These are phyloP conservation scores for Pygoscelis adeliae DNA, from an alignment of 2,113 vertebrate species.

Conservation along the genomic window DNA sequence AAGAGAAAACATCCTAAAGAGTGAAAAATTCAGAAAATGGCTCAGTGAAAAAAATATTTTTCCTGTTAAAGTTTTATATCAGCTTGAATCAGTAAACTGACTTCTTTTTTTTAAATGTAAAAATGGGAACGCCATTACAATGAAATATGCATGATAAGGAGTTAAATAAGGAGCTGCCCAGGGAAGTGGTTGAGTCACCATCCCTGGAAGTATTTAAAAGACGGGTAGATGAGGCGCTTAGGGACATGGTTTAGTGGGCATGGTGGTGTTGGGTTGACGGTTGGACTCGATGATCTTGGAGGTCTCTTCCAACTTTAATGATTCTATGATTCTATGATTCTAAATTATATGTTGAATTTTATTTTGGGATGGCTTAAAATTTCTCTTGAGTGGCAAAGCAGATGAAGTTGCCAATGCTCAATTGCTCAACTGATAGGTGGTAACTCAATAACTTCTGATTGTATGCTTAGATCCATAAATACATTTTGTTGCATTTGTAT, in stretches of 20 bases:
- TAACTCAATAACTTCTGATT: background rate
- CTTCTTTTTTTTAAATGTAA: constrained; percentile 54
- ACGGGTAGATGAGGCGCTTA: too few relatives aligned
- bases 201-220: too few relatives aligned
- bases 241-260: too few relatives aligned
- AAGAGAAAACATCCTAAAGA: background rate
- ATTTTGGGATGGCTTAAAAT: background rate
- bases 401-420: background rate
- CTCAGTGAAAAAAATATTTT: background rate
- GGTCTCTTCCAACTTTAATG: too few relatives aligned
- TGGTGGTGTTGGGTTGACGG: too few relatives aligned
- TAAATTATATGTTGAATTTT: background rate
- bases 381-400: background rate
- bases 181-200: too few relatives aligned
- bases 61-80: constrained; percentile 54
- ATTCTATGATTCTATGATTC: too few relatives aligned
- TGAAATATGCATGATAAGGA: background rate
- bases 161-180: too few relatives aligned
- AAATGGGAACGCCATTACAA: background rate
- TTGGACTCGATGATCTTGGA: too few relatives aligned
- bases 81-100: constrained; percentile 65
- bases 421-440: background rate
- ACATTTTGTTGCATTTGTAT: background rate
- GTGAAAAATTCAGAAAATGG: background rate
- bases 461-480: background rate